These are phyloP conservation scores for Hydropsyche betteni DNA, from an alignment of 2,888 invertebrate genomes.

Conservation along the genomic window DNA sequence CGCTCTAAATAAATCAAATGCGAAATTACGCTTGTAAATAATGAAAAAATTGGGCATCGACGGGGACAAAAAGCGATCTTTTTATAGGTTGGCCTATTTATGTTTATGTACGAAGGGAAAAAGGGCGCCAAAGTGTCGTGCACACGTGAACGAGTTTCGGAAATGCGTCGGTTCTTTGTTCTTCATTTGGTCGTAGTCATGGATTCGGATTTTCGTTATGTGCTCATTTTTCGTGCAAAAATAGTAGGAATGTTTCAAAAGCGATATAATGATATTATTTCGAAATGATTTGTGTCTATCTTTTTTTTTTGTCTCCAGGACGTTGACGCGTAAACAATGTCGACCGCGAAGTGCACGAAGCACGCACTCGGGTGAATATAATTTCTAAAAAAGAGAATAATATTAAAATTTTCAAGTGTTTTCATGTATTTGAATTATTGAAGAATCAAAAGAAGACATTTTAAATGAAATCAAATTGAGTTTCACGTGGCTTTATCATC, in stretches of 20 bases:
- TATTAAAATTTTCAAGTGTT: too few relatives aligned
- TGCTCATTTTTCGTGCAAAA: neutral
- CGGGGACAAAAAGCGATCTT: neutral
- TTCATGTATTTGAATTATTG: too few relatives aligned
- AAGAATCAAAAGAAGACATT: too few relatives aligned
- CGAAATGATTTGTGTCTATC: neutral
- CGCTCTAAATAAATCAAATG: too few relatives aligned
- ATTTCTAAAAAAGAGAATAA: neutral
- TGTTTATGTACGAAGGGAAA: neutral
- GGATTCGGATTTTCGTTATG: too few relatives aligned
- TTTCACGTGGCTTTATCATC: too few relatives aligned
- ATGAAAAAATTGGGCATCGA: conserved; percentile 19
- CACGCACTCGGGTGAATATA: neutral
- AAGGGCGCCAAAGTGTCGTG: neutral
- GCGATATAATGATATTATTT: too few relatives aligned
- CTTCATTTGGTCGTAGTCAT: too few relatives aligned
- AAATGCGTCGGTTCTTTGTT: conserved; percentile 2
- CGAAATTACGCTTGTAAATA: conserved; percentile 13
- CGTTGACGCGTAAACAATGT: conserved; percentile 1
- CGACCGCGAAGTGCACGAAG: neutral
- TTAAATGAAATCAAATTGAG: too few relatives aligned
- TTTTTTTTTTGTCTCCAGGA: neutral
- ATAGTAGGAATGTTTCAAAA: neutral
- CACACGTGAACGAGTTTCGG: neutral
- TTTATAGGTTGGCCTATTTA: neutral